Conservation (phyloP, 2,888 invertebrate species). For the Buathra laborator region DNA sequence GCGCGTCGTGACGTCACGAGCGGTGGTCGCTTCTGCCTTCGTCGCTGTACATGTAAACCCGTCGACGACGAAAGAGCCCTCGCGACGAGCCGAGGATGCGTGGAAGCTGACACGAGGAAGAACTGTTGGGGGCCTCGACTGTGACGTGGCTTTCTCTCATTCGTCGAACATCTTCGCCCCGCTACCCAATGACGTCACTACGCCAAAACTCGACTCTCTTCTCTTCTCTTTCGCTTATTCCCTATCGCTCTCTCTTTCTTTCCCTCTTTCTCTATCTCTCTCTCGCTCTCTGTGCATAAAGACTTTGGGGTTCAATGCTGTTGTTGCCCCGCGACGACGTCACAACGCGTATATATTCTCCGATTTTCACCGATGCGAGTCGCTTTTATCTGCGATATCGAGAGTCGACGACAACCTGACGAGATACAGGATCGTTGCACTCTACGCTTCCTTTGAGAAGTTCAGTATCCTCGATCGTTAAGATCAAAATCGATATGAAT, state of each 20-base stretch:
- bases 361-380: neutral
- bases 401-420: neutral
- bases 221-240: constrained; percentile 6
- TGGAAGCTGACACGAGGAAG: constrained; percentile 17
- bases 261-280: constrained; percentile 12
- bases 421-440: constrained; percentile 47
- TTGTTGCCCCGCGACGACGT: constrained; percentile 25
- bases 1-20: constrained; percentile 68
- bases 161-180: constrained; percentile 62
- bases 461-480: neutral
- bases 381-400: neutral
- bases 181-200: constrained; percentile 77
- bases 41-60: neutral
- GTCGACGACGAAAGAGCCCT: constrained; percentile 25
- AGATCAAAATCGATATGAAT: neutral
- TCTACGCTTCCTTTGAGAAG: constrained; percentile 47
- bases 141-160: constrained; percentile 61
- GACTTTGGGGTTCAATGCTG: neutral
- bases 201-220: constrained; percentile 12
- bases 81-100: constrained; percentile 19
- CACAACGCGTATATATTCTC: constrained; percentile 22
- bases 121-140: constrained; percentile 20
- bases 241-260: constrained; percentile 14
- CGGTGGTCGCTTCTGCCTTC: constrained; percentile 19
- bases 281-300: neutral